Conservation (phyloP, 2,113 vertebrate genomes). For the Callorhinus ursinus region DNA sequence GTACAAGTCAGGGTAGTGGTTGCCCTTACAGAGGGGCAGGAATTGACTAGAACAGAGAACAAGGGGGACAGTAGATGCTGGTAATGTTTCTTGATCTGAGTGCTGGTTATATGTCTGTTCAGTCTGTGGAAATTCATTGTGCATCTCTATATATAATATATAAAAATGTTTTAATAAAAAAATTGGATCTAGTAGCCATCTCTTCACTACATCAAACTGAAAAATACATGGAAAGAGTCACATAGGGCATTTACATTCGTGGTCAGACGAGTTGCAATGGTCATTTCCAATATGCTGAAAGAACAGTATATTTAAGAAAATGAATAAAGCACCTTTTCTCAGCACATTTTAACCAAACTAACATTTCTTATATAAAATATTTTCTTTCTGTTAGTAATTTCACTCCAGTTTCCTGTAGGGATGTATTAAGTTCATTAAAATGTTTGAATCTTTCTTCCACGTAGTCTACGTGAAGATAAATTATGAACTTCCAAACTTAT, state of each 20-base stretch:
- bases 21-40: neutral
- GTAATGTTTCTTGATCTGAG: neutral
- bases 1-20: neutral
- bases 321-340: neutral
- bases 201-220: neutral
- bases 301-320: neutral
- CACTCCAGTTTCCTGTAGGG: neutral
- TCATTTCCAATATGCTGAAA: neutral
- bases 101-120: neutral
- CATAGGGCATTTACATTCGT: neutral
- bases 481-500: neutral
- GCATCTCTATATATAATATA: neutral
- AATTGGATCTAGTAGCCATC: neutral
- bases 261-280: neutral
- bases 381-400: neutral
- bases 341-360: constrained; percentile 20
- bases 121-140: neutral
- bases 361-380: neutral
- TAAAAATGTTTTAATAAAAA: neutral
- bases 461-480: neutral
- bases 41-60: neutral
- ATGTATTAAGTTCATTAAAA: neutral
- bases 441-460: neutral
- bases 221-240: neutral
- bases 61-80: neutral